Base-by-base conservation (phyloP, 1,140 invertebrate genomes). In the Cecropterus lyciades region DNA sequence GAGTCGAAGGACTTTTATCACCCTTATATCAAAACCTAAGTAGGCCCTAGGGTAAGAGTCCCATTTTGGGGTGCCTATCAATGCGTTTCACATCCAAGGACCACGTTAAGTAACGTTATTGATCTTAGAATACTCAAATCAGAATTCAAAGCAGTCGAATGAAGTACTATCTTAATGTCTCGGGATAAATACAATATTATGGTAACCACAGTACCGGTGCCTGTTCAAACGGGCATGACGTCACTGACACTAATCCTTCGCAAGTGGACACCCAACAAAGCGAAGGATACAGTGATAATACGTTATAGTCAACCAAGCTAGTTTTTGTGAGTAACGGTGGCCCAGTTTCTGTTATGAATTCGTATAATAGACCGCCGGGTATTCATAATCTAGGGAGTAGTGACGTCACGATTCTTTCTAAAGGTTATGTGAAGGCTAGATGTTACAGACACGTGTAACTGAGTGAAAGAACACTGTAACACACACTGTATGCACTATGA, bases 161-260 rank as follows among this genome's bases (percentile, higher is more conserved):
- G n/a, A n/a, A n/a, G n/a, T n/a, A n/a, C n/a, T n/a, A n/a, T n/a
- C n/a, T n/a, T n/a, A n/a, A n/a, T 15, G 17, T 59, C 43, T 17
- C 14, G 20, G 27, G 30, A 6, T n/a, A 33, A 9, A n/a, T 17
- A 11, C 10, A 9, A 48, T 13, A 5, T 33, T 48, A 49, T 27
- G 11, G 14, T 13, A 7, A 24, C 64, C 40, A 24, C 10, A 16
- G 14, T 48, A 45, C 30, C 40, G 51, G 51, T 9, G 43, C 64
- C 60, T 49, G 62, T 57, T 59, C 59, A 67, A 72, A 69, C 57
- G 20, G 55, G 62, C 52, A 15, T 79, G 69, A 76, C 73, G 69
- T 77, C 68, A 73, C 42, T 72, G 65, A 74, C 69, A 53, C 56
- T 81, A 81, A 79, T 77, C 76, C 75, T 46, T 52, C 40, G 65